These are phyloP conservation scores for Gonatopus flavifemur DNA, from an alignment of 1,140 invertebrate genomes.

Conservation along the genomic window DNA sequence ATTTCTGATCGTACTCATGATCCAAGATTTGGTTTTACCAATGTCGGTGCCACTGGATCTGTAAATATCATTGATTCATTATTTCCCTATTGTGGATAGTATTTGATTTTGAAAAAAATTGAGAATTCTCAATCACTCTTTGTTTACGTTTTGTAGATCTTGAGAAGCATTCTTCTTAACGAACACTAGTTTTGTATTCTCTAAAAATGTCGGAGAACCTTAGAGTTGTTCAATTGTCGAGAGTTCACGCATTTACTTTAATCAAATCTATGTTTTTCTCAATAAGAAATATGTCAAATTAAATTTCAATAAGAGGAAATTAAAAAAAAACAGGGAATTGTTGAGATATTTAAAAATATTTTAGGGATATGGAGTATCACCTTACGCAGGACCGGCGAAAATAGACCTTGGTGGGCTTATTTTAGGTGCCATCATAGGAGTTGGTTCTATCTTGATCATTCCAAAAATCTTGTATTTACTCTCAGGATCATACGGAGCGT, in stretches of 20 bases:
- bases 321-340: too few species aligned
- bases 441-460: conserved; percentile 75
- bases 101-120: conserved; percentile 2
- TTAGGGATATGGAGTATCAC: conserved; percentile 58
- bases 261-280: too few species aligned
- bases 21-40: conserved; percentile 51
- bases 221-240: too few species aligned
- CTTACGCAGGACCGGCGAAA: conserved; percentile 72
- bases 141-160: conserved; percentile 3
- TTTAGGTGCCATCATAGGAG: conserved; percentile 74
- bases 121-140: conserved; percentile 1
- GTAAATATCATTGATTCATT: conserved; percentile 27
- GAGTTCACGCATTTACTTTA: too few species aligned
- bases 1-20: conserved; percentile 46
- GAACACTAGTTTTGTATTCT: too few species aligned
- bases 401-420: conserved; percentile 80
- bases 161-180: too few species aligned
- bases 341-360: neutral
- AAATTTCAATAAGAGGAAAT: too few species aligned
- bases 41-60: conserved; percentile 37
- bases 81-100: too few species aligned
- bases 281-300: too few species aligned
- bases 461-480: conserved; percentile 76
- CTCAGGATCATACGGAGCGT: conserved; percentile 68
- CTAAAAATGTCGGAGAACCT: too few species aligned